phyloP scores from a whole-genome alignment of 1,140 invertebrate genomes.

The Neotoxoptera formosana region DNA sequence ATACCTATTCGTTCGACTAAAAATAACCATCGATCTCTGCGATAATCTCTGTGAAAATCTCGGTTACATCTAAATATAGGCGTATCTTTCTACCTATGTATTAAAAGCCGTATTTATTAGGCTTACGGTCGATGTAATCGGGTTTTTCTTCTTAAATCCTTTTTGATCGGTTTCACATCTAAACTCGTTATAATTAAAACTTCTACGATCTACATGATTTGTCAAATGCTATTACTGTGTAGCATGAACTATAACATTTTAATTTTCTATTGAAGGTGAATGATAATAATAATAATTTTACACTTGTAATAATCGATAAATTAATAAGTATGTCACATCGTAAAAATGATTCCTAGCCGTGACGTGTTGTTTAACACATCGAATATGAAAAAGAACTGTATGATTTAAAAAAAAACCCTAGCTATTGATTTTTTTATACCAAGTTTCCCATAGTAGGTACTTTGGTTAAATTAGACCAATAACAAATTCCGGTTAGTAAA shows the following conservation, averaged over 20 bases:
- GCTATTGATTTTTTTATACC: neutral
- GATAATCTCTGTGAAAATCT: neutral
- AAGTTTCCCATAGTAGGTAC: neutral
- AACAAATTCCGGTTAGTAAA: neutral
- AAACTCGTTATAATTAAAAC: slow-evolving; percentile 4
- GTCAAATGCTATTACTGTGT: neutral
- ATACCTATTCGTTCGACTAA: neutral
- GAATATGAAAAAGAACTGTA: neutral
- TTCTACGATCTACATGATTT: neutral
- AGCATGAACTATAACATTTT: neutral
- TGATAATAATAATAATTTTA: neutral
- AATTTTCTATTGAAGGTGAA: neutral
- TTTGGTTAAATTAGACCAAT: slow-evolving; percentile 2
- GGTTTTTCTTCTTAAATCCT: slow-evolving; percentile 6
- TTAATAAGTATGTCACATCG: neutral
- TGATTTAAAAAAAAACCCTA: neutral
- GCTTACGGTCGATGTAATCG: neutral
- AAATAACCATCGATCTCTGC: neutral
- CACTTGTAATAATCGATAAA: neutral
- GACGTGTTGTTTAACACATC: neutral
- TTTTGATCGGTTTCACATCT: neutral
- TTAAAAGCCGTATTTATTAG: neutral
- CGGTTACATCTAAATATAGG: neutral
- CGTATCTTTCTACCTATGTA: neutral
- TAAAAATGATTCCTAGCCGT: neutral